Conservation (phyloP, 2,888 invertebrate species). For the Hydriomena furcata region DNA sequence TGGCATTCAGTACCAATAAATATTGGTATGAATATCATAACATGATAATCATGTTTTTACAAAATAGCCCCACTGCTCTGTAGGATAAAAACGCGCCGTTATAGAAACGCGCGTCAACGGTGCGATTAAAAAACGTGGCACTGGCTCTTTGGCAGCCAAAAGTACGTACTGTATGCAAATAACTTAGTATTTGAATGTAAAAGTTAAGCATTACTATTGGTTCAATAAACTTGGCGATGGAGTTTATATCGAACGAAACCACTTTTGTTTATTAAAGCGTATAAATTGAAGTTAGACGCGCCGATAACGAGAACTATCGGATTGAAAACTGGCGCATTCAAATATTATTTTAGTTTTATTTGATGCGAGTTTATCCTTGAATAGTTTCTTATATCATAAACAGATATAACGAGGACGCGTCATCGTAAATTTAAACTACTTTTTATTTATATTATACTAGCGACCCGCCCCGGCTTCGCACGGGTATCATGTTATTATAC, state of each 20-base stretch:
- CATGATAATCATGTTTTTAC: no score
- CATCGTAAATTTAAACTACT: no score
- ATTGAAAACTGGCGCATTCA: constrained; percentile 25
- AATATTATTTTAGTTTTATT: constrained; percentile 21
- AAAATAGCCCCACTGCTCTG: no score
- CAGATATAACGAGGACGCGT: neutral
- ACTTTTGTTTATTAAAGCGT: constrained; percentile 46
- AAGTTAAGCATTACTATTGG: constrained; percentile 45
- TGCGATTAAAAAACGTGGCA: no score
- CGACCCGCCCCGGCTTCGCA: no score
- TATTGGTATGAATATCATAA: no score
- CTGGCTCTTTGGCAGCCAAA: no score
- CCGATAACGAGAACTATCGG: constrained; percentile 58
- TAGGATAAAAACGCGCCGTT: no score
- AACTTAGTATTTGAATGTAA: constrained; percentile 34
- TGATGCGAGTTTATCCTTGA: constrained; percentile 4
- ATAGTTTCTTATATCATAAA: neutral
- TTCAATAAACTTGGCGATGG: constrained; percentile 36
- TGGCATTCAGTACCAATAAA: no score
- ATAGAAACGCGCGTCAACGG: no score
- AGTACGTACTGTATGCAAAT: constrained; percentile 48
- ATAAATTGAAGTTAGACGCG: constrained; percentile 56
- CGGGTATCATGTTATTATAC: no score
- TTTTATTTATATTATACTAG: no score
- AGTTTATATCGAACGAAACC: constrained; percentile 32